phyloP scores from a whole-genome alignment of 2,888 invertebrate species.

The Entomobrya multifasciata region DNA sequence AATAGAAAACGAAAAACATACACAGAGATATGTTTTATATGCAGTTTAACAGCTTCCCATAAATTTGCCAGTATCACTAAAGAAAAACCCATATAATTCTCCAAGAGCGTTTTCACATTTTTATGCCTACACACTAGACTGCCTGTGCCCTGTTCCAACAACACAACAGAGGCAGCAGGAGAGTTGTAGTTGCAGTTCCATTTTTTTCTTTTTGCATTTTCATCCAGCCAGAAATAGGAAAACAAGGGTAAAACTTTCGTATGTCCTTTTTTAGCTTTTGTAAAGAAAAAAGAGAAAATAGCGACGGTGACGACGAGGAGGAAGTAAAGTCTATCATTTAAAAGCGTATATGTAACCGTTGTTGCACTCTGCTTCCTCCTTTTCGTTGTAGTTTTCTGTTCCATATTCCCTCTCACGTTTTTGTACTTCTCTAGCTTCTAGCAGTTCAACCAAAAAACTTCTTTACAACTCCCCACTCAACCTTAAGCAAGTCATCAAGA shows the following conservation, averaged over 20 bases:
- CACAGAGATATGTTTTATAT: neutral
- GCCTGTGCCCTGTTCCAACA: neutral
- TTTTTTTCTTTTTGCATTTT: constrained; percentile 26
- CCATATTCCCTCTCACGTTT: neutral
- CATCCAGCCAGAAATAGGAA: neutral
- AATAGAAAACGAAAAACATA: constrained; percentile 38
- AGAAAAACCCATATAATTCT: constrained; percentile 53
- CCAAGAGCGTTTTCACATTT: constrained; percentile 42
- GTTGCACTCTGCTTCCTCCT: constrained; percentile 40
- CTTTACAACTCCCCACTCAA: constrained; percentile 69
- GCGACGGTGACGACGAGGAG: constrained; percentile 8
- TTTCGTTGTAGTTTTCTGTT: neutral
- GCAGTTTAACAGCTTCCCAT: constrained; percentile 55
- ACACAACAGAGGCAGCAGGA: neutral
- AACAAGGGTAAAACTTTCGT: constrained; percentile 8
- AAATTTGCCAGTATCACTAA: constrained; percentile 58
- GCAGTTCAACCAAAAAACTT: constrained; percentile 57
- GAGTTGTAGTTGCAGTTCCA: constrained; percentile 8
- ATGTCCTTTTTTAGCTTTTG: too few species aligned
- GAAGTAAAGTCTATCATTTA: constrained; percentile 63
- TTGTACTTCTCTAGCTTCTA: constrained; percentile 13
- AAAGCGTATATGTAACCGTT: neutral
- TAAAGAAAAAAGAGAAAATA: neutral
- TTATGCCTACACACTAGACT: constrained; percentile 23
- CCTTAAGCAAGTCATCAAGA: constrained; percentile 72